Evolutionary conservation across 2,113 vertebrate genomes (phyloP).

Genomic region (Anthoscopus minutus): DNA sequence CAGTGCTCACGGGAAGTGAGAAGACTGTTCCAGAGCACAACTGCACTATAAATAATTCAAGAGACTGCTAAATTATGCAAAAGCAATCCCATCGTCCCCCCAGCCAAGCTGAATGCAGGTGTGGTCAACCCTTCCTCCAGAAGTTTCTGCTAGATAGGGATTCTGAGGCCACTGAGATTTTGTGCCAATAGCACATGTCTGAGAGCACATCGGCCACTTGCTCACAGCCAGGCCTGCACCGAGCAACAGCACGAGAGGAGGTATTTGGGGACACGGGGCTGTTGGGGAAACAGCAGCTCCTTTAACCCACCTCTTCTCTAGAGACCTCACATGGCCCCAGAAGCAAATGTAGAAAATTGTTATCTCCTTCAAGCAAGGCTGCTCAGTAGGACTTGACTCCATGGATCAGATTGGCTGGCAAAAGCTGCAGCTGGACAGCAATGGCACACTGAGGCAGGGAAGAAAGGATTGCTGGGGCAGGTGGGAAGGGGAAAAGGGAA

Average conservation of each 20-base stretch:
- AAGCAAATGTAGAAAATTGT: neutral
- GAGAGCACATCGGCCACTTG: neutral
- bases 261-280: neutral
- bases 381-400: neutral
- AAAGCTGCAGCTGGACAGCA: neutral
- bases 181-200: neutral
- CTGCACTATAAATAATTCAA: conserved; percentile 55
- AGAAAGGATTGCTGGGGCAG: neutral
- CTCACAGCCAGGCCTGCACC: neutral
- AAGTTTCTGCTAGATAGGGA: conserved; percentile 8
- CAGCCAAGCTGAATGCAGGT: conserved; percentile 26
- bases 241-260: neutral
- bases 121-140: conserved; percentile 20
- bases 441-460: neutral
- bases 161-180: conserved; percentile 15
- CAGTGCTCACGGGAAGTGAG: neutral
- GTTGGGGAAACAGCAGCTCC: neutral
- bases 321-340: neutral
- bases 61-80: conserved; percentile 54
- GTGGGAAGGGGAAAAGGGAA: neutral
- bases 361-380: neutral
- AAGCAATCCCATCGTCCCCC: conserved; percentile 37
- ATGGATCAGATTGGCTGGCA: fast-evolving
- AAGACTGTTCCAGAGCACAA: conserved; percentile 51
- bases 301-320: neutral